Base-by-base conservation (phyloP, 2,113 vertebrate species). In the Hiodon alosoides region DNA sequence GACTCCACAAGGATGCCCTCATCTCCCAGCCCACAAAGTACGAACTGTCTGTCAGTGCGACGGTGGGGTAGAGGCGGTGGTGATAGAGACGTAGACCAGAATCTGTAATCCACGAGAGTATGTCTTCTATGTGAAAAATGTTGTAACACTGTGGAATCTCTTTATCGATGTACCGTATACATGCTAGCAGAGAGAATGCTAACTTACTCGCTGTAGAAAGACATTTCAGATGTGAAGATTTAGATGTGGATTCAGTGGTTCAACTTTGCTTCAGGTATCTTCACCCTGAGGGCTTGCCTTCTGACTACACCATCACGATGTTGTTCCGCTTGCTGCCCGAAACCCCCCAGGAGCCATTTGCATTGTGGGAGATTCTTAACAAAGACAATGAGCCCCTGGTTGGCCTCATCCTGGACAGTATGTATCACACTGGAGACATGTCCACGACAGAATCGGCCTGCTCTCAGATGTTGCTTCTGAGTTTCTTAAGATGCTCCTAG, bases 301-400 rank as follows among this genome's bases (percentile, higher is more conserved):
- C 95, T 4, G 96, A 99, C 80, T 99, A 98, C 84, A 99, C 97
- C 68, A 90, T 99, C 83, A 93, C 90, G 0, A 90, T 99, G 86
- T 91, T 99, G 14, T 97, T 99, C 78, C 93, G 97, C 3, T 89
- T 99, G 76, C 93, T 98, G 55, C 91, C 95, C 0, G 88, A 96
- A 70, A 99, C 96, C 0, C 96, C 97, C 0, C 80, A 92, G 79
- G 97, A 99, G 79, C 95, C 97, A 0, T 99, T 99, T 82, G 96
- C 95, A 67, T 89, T 99, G 52, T 99, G 97, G 97, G 96, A 99
- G 86, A 93, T 99, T 87, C 91, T 99, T 74, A 94, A 98, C 87
- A 89, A 92, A 86, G 82, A 86, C 13, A 94, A 94, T 1, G 92
- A 97, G 73, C 96, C 97, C 0, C 82, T 98, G 81, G 94, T 96